Percentiles rank a stretch among this genome's conserved stretches.
Conservation (phyloP, 2,797 vertebrate species). For the Falco berigora region DNA sequence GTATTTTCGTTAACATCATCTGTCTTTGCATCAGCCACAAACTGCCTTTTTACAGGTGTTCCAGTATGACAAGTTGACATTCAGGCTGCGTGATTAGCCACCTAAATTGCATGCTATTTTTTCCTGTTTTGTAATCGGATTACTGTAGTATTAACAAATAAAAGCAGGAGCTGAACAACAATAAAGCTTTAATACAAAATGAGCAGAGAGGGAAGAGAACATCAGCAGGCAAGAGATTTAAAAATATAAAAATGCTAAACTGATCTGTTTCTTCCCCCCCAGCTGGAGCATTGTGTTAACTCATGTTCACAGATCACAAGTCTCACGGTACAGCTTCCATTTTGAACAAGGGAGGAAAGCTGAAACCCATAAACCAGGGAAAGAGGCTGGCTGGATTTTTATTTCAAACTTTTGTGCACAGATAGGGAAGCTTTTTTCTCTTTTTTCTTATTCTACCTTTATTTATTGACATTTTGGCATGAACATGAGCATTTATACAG, state of each 20-base stretch:
- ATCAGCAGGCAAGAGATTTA: slow-evolving; percentile 15
- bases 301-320: neutral
- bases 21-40: neutral
- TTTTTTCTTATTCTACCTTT: neutral
- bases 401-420: neutral
- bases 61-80: neutral
- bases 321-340: neutral
- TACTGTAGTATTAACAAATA: slow-evolving; percentile 11
- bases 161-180: slow-evolving; percentile 3
- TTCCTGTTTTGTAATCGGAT: neutral
- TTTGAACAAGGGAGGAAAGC: neutral
- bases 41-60: neutral
- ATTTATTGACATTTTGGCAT: neutral
- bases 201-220: neutral
- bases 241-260: slow-evolving; percentile 12
- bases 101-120: neutral
- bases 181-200: neutral
- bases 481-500: accelerated
- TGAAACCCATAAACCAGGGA: neutral
- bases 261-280: slow-evolving; percentile 11
- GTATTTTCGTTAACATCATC: neutral
- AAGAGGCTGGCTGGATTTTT: neutral
- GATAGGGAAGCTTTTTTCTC: neutral
- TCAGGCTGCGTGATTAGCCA: neutral
- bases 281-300: neutral